Conservation (phyloP, 1,140 invertebrate species). For the Geopemphigus sp. region DNA sequence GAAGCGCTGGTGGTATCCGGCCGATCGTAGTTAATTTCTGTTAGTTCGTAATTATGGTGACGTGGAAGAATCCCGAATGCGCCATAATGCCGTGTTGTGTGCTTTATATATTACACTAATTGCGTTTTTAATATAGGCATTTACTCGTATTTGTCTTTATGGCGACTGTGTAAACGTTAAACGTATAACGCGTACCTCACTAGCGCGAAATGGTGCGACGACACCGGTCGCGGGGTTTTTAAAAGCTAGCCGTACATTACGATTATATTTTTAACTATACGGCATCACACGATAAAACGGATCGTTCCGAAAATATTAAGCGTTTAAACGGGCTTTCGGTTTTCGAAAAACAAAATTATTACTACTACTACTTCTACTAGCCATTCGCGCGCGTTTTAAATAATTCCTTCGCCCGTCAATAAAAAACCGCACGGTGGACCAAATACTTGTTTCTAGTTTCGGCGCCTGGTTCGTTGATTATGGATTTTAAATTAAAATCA, state of each 20-base stretch:
- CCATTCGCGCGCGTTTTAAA: too few relatives aligned
- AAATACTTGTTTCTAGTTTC: too few relatives aligned
- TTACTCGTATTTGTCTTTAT: conserved; percentile 11
- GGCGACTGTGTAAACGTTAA: conserved; percentile 1
- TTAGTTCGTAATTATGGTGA: conserved; percentile 4
- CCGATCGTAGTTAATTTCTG: conserved; percentile 3
- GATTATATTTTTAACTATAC: neutral
- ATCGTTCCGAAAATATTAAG: too few relatives aligned
- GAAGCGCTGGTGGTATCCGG: neutral
- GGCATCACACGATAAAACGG: too few relatives aligned
- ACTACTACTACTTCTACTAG: too few relatives aligned
- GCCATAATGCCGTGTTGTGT: neutral
- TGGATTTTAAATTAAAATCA: too few relatives aligned
- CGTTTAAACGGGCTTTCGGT: too few relatives aligned
- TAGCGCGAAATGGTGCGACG: neutral
- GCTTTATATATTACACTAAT: neutral
- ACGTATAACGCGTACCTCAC: neutral
- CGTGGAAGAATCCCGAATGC: neutral
- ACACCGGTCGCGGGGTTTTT: neutral
- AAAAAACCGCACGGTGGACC: too few relatives aligned
- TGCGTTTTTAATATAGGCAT: neutral
- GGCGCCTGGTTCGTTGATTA: too few relatives aligned
- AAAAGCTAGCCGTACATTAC: neutral
- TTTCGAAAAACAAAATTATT: too few relatives aligned
- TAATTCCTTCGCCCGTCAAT: too few relatives aligned